Percentiles rank a stretch among this genome's conserved stretches.
These are phyloP conservation scores for Herminia tarsipennalis DNA, from an alignment of 2,888 invertebrate species.

Conservation along the genomic window DNA sequence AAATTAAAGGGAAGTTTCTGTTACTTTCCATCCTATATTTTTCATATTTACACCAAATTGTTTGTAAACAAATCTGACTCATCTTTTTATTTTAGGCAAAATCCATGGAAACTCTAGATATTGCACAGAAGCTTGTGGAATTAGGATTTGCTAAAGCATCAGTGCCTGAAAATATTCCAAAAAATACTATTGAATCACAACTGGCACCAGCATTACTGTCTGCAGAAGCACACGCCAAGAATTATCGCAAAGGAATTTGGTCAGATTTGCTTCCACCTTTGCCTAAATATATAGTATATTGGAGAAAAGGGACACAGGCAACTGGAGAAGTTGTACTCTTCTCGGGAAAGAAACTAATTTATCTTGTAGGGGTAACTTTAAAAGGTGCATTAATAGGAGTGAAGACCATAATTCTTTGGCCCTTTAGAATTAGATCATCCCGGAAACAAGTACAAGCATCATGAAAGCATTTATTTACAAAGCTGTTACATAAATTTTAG, in stretches of 20 bases:
- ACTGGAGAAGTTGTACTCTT: conserved; percentile 50
- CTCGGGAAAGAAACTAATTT: conserved; percentile 56
- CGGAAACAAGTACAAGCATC: conserved; percentile 70
- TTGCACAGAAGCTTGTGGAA: conserved; percentile 78
- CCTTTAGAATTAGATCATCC: conserved; percentile 62
- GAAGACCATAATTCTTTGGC: conserved; percentile 62
- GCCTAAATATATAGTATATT: conserved; percentile 67
- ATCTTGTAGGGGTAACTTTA: conserved; percentile 52
- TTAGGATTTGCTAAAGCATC: conserved; percentile 78
- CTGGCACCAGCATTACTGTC: conserved; percentile 67
- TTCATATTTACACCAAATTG: neutral
- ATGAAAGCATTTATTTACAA: conserved; percentile 64
- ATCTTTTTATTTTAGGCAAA: conserved; percentile 64
- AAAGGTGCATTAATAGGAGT: conserved; percentile 64
- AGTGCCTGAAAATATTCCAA: conserved; percentile 62
- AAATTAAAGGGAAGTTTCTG: no score
- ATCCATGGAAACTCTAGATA: conserved; percentile 69
- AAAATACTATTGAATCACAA: conserved; percentile 72
- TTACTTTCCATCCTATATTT: neutral
- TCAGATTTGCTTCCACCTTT: conserved; percentile 74
- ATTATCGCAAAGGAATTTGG: conserved; percentile 76
- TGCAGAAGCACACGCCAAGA: conserved; percentile 74
- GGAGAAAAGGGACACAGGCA: conserved; percentile 68
- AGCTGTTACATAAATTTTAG: conserved; percentile 49
- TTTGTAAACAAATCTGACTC: conserved; percentile 9